Evolutionary conservation across 2,888 invertebrate genomes (phyloP).

Genomic region (Tolmerus cingulatus): DNA sequence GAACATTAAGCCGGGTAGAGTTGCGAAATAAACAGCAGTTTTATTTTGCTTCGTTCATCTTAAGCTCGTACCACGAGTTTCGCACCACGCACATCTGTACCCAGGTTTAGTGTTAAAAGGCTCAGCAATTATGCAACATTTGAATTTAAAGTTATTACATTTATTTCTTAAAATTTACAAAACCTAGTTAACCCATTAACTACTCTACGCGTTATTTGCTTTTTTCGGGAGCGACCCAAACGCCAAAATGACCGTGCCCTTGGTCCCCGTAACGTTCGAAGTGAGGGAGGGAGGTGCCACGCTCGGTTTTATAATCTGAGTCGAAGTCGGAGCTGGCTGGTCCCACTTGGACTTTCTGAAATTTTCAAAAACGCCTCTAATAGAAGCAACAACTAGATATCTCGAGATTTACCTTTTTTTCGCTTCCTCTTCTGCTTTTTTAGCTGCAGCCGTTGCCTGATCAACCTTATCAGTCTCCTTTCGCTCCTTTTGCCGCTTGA

Average conservation of each 20-base stretch:
- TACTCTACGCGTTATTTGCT: constrained; percentile 52
- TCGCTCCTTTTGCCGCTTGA: constrained; percentile 87
- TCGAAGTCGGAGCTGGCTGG: constrained; percentile 72
- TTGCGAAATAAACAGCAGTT: no score
- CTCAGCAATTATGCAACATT: neutral
- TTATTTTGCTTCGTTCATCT: no score
- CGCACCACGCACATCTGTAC: no score
- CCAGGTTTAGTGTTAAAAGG: no score
- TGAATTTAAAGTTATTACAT: neutral
- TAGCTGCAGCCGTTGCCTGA: constrained; percentile 78
- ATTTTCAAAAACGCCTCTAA: constrained; percentile 20
- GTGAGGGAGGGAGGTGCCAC: constrained; percentile 79
- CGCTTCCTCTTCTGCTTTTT: constrained; percentile 74
- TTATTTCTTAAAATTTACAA: neutral
- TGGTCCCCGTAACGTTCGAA: constrained; percentile 85
- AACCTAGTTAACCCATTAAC: neutral
- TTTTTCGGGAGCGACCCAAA: constrained; percentile 91
- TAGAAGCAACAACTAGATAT: neutral
- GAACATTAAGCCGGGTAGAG: no score
- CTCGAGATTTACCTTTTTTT: constrained; percentile 70
- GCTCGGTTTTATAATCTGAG: constrained; percentile 67
- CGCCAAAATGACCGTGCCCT: constrained; percentile 91
- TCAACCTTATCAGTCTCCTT: constrained; percentile 76
- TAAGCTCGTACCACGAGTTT: no score
- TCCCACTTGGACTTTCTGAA: constrained; percentile 90